Conservation (phyloP, 2,797 vertebrate genomes). For the Pseudochromis fuscus region DNA sequence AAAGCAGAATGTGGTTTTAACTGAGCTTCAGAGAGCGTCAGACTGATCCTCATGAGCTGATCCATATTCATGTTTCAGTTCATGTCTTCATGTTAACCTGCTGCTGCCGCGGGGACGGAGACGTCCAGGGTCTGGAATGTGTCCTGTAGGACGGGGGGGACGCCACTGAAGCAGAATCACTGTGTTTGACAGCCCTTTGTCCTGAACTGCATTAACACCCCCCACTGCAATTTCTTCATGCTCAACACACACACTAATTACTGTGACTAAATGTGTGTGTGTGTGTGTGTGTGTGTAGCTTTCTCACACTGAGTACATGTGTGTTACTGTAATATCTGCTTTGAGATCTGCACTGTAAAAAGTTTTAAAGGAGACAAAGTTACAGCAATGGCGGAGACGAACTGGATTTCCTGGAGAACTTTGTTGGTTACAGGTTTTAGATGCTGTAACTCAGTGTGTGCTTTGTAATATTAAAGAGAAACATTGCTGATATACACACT, state of each 20-base stretch:
- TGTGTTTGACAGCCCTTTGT: constrained; percentile 79
- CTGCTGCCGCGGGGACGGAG: background rate
- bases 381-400: background rate
- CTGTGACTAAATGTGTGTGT: constrained; percentile 19
- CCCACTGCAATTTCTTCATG: constrained; percentile 55
- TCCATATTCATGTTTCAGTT: constrained; percentile 6
- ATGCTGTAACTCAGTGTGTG: background rate
- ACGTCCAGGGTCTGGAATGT: constrained; percentile 52
- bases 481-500: background rate
- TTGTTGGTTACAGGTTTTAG: background rate
- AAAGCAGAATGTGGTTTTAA: too few relatives aligned
- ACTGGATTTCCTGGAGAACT: background rate
- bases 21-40: background rate
- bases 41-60: background rate
- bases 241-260: constrained; percentile 69
- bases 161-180: constrained; percentile 66
- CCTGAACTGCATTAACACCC: constrained; percentile 59
- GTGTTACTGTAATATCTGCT: background rate
- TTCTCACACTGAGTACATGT: constrained; percentile 25
- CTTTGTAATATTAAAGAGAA: background rate
- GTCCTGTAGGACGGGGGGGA: constrained; percentile 25
- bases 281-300: constrained; percentile 16
- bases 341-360: background rate
- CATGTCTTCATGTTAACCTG: background rate
- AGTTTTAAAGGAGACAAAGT: background rate